A percentile compares a stretch with the other conserved stretches of the same genome.
These are phyloP conservation scores for Ptyas mucosa DNA, from an alignment of 2,113 vertebrate genomes.

Conservation along the genomic window DNA sequence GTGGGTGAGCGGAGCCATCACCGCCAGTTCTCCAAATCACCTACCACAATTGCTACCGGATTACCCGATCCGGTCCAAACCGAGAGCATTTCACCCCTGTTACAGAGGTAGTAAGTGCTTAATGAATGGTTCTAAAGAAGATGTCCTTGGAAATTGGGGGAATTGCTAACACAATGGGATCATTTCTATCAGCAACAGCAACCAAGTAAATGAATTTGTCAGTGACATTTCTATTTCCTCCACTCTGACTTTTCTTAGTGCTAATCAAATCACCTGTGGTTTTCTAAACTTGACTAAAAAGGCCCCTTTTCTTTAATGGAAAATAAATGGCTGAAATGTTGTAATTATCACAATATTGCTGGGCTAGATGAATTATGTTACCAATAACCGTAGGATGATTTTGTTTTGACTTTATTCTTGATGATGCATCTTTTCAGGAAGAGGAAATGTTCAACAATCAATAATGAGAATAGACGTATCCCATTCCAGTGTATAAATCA, in stretches of 20 bases:
- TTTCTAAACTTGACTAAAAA: not conserved
- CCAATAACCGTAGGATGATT: not conserved
- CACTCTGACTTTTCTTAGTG: not conserved
- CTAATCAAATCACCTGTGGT: not conserved
- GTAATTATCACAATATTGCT: not conserved
- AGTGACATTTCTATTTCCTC: not conserved
- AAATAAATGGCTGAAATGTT: not conserved
- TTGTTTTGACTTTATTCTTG: not conserved
- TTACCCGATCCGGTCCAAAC: no score
- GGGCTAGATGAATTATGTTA: not conserved
- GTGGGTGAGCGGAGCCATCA: no score
- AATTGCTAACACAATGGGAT: not conserved
- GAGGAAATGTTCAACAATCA: not conserved
- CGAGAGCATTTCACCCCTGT: no score
- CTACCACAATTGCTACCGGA: no score
- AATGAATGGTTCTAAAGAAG: not conserved
- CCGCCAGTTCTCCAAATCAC: no score
- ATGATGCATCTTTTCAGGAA: not conserved
- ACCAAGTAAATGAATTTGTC: not conserved
- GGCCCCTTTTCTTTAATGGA: not conserved
- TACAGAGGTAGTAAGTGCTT: not conserved
- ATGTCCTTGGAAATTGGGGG: not conserved
- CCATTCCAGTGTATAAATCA: not conserved
- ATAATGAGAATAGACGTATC: not conserved
- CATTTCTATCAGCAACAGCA: not conserved